Conservation (phyloP, 2,797 vertebrate species). For the Pitangus sulphuratus region DNA sequence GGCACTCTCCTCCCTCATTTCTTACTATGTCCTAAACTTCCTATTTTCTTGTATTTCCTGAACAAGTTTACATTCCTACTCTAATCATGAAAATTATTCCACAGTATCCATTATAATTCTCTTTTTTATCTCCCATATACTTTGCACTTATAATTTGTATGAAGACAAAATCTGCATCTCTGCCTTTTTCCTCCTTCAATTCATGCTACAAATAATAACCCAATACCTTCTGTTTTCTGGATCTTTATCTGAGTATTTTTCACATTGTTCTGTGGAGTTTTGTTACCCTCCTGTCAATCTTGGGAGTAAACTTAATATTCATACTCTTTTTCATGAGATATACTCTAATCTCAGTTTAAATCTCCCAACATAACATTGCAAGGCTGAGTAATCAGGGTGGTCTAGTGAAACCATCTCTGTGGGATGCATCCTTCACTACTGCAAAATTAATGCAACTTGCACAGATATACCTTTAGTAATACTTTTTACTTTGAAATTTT, state of each 20-base stretch:
- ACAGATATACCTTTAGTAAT: neutral
- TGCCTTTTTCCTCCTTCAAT: neutral
- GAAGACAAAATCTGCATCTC: neutral
- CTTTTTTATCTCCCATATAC: neutral
- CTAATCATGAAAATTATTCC: neutral
- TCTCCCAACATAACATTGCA: neutral
- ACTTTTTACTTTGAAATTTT: neutral
- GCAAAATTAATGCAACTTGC: slow-evolving; percentile 13
- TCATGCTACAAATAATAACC: neutral
- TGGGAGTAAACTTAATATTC: neutral
- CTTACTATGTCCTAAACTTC: neutral
- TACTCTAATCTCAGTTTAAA: neutral
- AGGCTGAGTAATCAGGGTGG: neutral
- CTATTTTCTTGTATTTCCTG: neutral
- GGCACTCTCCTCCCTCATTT: neutral
- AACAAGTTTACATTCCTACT: neutral
- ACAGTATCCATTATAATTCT: neutral
- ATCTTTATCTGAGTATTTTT: neutral
- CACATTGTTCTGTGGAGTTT: neutral
- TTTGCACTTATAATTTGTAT: neutral
- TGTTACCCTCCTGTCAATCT: neutral
- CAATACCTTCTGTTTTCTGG: neutral
- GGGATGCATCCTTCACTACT: neutral
- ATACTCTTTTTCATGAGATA: neutral
- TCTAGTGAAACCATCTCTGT: neutral